Conservation (phyloP, 2,888 invertebrate species). For the Eugnorisma glareosa region DNA sequence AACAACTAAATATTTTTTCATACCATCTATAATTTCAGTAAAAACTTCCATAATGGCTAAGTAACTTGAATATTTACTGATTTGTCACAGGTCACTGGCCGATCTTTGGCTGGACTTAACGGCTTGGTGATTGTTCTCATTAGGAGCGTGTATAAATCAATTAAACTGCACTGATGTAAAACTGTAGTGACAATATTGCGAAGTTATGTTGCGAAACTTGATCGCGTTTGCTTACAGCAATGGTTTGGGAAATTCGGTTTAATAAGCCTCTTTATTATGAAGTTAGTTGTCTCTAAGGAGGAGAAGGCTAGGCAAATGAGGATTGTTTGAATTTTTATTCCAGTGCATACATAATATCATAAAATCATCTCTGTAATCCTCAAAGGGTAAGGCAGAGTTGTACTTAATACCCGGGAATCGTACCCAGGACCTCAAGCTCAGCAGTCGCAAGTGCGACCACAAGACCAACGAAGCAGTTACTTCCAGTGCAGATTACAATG, state of each 20-base stretch:
- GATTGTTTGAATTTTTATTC: background rate
- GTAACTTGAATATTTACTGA: slow-evolving; percentile 41
- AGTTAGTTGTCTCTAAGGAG: background rate
- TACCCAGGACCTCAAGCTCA: too few relatives aligned
- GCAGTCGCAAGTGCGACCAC: too few relatives aligned
- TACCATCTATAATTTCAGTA: background rate
- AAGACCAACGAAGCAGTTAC: too few relatives aligned
- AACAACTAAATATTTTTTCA: background rate
- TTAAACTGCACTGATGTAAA: slow-evolving; percentile 48
- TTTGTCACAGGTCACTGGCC: slow-evolving; percentile 44
- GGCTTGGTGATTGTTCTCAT: slow-evolving; percentile 42
- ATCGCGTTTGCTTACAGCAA: slow-evolving; percentile 5
- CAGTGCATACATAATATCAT: background rate
- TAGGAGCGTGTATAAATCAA: slow-evolving; percentile 60
- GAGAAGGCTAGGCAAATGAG: background rate
- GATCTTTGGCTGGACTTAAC: slow-evolving; percentile 55
- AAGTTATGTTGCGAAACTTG: slow-evolving; percentile 26
- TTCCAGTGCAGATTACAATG: too few relatives aligned
- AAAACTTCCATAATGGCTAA: background rate
- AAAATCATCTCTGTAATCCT: too few relatives aligned
- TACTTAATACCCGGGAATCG: too few relatives aligned
- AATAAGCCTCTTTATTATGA: background rate
- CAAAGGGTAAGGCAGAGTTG: too few relatives aligned
- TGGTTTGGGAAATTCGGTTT: background rate
- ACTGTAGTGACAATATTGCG: slow-evolving; percentile 55